Conservation (phyloP, 1,140 invertebrate species). For the Drosophila ercepeae region DNA sequence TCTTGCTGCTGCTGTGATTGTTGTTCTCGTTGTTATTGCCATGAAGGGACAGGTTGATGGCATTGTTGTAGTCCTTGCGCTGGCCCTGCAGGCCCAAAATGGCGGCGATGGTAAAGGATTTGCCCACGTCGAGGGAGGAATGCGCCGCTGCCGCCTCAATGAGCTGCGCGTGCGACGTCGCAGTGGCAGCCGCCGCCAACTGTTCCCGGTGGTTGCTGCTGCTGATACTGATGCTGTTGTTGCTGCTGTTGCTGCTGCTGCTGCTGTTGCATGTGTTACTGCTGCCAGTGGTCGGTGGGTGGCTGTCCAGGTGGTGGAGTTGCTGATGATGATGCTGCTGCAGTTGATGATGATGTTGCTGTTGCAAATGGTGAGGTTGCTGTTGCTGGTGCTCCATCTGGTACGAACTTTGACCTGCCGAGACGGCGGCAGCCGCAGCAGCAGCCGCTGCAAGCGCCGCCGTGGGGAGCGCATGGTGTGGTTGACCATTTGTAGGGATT, state of each 20-base stretch:
- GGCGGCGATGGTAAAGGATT: conserved; percentile 92
- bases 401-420: conserved; percentile 77
- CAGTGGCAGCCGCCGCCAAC: conserved; percentile 57
- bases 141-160: conserved; percentile 74
- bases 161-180: conserved; percentile 77
- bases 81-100: conserved; percentile 88
- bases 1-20: conserved; percentile 20
- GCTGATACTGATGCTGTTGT: conserved; percentile 18
- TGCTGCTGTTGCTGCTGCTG: conserved; percentile 52
- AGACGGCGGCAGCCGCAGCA: conserved; percentile 56
- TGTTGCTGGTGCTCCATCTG: conserved; percentile 71
- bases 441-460: conserved; percentile 66
- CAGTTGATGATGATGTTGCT: conserved; percentile 38
- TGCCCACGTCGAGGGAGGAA: conserved; percentile 84
- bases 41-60: conserved; percentile 83
- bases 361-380: conserved; percentile 42
- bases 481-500: conserved; percentile 60
- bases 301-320: conserved; percentile 28
- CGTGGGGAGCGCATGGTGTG: conserved; percentile 68
- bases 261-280: conserved; percentile 36
- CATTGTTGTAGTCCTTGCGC: conserved; percentile 82
- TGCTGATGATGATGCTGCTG: conserved; percentile 53
- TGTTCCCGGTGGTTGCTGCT: conserved; percentile 62
- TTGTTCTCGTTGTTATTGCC: conserved; percentile 52
- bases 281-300: conserved; percentile 47